A percentile compares a stretch with the other conserved stretches of the same genome.
These are phyloP conservation scores for Tanypteryx hageni DNA, from an alignment of 2,888 invertebrate genomes.

Conservation along the genomic window DNA sequence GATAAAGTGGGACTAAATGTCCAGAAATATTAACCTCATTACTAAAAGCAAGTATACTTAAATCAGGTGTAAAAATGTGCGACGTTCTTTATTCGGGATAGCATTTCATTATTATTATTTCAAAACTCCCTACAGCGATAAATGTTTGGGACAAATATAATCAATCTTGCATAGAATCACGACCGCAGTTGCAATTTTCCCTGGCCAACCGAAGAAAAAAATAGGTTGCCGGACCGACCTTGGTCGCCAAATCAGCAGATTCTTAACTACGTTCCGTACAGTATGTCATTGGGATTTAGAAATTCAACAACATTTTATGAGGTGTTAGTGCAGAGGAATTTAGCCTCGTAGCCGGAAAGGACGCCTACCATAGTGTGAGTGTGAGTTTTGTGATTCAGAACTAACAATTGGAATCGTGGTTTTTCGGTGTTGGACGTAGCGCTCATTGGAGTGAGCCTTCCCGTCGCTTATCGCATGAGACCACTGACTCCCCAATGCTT, in stretches of 20 bases:
- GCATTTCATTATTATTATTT: too few species aligned
- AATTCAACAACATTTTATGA: background rate
- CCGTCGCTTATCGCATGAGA: background rate
- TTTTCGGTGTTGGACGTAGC: background rate
- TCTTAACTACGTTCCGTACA: background rate
- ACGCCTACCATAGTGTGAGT: background rate
- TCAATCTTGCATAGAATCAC: too few species aligned
- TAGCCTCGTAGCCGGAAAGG: background rate
- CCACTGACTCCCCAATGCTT: background rate
- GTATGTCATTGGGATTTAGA: conserved; percentile 11
- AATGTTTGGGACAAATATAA: too few species aligned
- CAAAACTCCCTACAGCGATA: too few species aligned
- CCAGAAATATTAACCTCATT: too few species aligned
- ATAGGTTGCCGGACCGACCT: background rate
- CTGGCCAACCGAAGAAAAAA: background rate
- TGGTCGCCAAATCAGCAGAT: background rate
- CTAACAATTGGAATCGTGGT: conserved; percentile 14
- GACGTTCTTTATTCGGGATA: too few species aligned
- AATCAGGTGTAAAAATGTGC: too few species aligned
- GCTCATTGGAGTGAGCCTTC: conserved; percentile 4
- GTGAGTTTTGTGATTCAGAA: background rate
- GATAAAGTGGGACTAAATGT: too few species aligned
- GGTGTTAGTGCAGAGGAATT: background rate
- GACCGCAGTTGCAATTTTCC: background rate
- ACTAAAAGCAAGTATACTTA: too few species aligned